phyloP scores from a whole-genome alignment of 2,888 invertebrate genomes.

The Nineta flava region DNA sequence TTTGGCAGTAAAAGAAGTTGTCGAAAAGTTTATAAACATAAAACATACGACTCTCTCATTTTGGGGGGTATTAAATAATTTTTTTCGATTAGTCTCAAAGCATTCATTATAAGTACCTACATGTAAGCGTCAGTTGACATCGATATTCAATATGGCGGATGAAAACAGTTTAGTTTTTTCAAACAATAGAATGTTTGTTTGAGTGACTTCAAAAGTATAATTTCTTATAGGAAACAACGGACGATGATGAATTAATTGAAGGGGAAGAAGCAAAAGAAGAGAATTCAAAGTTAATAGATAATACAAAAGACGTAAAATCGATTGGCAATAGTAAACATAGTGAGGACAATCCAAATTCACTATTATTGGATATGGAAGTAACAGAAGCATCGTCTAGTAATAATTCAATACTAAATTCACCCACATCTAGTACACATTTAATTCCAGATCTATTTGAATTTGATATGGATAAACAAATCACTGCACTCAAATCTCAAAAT shows the following conservation, averaged over 20 bases:
- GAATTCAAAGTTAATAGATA: background rate
- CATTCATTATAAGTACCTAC: no score
- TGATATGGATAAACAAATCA: background rate
- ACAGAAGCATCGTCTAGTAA: background rate
- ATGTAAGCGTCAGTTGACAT: no score
- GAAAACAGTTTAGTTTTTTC: no score
- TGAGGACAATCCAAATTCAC: background rate
- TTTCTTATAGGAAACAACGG: constrained; percentile 26
- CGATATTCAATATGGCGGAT: no score
- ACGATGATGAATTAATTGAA: constrained; percentile 38
- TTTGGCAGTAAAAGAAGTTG: no score
- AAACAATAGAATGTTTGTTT: no score
- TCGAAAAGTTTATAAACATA: constrained; percentile 4
- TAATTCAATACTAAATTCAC: constrained; percentile 2
- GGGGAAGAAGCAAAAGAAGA: constrained; percentile 26
- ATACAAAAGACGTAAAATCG: background rate
- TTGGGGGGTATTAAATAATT: no score
- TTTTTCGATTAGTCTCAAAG: no score
- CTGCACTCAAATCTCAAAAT: no score
- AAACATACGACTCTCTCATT: no score
- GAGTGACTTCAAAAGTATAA: no score
- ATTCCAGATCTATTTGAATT: constrained; percentile 4
- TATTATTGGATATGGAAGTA: constrained; percentile 3
- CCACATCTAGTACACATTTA: constrained; percentile 2
- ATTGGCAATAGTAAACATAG: background rate